These are phyloP conservation scores for Lepidostoma basale DNA, from an alignment of 1,140 invertebrate genomes.

Conservation along the genomic window DNA sequence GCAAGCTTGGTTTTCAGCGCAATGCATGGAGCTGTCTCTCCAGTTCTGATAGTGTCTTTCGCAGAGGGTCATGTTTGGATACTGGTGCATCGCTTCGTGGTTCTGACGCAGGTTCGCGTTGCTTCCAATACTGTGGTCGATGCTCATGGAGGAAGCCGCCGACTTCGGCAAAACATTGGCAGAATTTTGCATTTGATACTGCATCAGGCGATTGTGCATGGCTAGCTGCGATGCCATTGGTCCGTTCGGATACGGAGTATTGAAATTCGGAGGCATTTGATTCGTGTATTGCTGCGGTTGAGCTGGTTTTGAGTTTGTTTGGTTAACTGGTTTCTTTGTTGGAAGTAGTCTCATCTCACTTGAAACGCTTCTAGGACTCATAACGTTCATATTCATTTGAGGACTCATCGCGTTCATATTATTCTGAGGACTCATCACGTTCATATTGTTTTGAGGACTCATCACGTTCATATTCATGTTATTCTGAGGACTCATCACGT, in stretches of 20 bases:
- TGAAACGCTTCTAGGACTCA: constrained; percentile 53
- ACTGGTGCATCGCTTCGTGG: constrained; percentile 37
- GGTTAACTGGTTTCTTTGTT: constrained; percentile 2
- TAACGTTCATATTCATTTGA: constrained; percentile 24
- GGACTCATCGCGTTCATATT: constrained; percentile 48
- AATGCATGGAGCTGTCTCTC: neutral
- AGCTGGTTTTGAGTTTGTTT: constrained; percentile 49
- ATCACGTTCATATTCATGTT: constrained; percentile 23
- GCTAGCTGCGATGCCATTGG: constrained; percentile 28
- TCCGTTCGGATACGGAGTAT: constrained; percentile 41
- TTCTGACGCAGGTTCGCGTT: constrained; percentile 36
- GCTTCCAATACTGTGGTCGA: constrained; percentile 42
- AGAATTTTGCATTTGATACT: constrained; percentile 42
- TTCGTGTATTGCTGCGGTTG: constrained; percentile 21
- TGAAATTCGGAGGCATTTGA: constrained; percentile 11
- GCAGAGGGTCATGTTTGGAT: constrained; percentile 49
- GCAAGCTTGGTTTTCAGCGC: neutral
- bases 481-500: constrained; percentile 50
- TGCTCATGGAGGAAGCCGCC: constrained; percentile 41
- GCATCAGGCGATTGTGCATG: constrained; percentile 36
- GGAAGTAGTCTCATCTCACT: constrained; percentile 42
- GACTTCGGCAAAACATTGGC: constrained; percentile 35
- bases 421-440: constrained; percentile 54
- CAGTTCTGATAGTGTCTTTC: constrained; percentile 38
- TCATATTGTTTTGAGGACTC: constrained; percentile 32